These are phyloP conservation scores for Heliconius sara DNA, from an alignment of 2,888 invertebrate species.

Conservation along the genomic window DNA sequence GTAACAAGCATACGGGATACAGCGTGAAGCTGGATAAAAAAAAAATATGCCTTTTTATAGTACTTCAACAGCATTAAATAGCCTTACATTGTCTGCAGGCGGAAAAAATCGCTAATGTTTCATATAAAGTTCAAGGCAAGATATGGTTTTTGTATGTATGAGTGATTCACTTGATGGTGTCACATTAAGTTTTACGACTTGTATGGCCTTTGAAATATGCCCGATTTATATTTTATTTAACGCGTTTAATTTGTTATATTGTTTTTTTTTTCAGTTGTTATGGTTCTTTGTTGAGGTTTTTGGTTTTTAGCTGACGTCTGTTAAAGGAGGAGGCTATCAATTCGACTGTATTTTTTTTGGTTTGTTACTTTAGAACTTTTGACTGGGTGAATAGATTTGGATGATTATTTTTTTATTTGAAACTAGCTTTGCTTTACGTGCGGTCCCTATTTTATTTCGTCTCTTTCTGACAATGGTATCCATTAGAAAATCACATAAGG, in stretches of 20 bases:
- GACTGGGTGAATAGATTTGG: too few relatives aligned
- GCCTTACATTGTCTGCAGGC: slow-evolving; percentile 33
- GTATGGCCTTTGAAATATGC: slow-evolving; percentile 35
- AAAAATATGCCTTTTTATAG: not conserved
- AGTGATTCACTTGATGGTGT: slow-evolving; percentile 45
- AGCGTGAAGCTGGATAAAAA: not conserved
- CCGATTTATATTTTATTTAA: slow-evolving; percentile 24
- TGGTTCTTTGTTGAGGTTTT: not conserved
- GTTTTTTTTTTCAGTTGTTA: not conserved
- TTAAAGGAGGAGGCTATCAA: too few relatives aligned
- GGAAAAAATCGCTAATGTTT: slow-evolving; percentile 47
- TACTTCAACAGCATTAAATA: slow-evolving; percentile 4
- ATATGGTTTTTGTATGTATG: slow-evolving; percentile 36
- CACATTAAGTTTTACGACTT: slow-evolving; percentile 44
- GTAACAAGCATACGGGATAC: not conserved
- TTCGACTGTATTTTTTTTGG: too few relatives aligned
- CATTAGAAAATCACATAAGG: too few relatives aligned
- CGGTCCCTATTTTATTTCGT: too few relatives aligned
- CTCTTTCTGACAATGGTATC: too few relatives aligned
- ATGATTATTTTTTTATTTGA: too few relatives aligned
- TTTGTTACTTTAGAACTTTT: too few relatives aligned
- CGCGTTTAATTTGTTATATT: slow-evolving; percentile 2
- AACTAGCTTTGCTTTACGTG: too few relatives aligned
- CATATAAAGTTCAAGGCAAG: slow-evolving; percentile 43
- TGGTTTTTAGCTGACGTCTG: not conserved